These are phyloP conservation scores for Platerodrilus igneus DNA, from an alignment of 2,888 invertebrate species.

Conservation along the genomic window DNA sequence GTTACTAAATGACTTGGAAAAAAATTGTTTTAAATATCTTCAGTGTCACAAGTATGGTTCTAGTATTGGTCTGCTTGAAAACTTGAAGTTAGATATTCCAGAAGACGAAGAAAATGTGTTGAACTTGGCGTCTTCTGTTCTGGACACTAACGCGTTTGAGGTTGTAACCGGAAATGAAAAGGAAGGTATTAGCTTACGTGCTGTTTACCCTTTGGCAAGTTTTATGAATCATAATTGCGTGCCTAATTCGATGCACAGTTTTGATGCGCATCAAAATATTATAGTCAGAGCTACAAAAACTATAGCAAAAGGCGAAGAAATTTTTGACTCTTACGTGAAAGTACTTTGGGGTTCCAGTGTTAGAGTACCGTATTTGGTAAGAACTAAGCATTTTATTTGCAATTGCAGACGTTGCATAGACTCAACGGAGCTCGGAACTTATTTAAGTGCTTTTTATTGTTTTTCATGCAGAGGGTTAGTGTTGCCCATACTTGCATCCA, in stretches of 20 bases:
- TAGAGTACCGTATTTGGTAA: conserved; percentile 56
- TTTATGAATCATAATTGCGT: conserved; percentile 67
- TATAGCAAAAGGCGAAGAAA: conserved; percentile 58
- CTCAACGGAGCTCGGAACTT: conserved; percentile 58
- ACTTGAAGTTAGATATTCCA: conserved; percentile 50
- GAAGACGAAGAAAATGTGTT: conserved; percentile 55
- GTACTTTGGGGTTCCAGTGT: conserved; percentile 64
- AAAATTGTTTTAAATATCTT: conserved; percentile 51
- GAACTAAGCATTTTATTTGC: conserved; percentile 67
- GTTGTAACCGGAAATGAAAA: conserved; percentile 45
- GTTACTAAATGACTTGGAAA: conserved; percentile 48
- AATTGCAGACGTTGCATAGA: conserved; percentile 62
- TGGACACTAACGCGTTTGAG: conserved; percentile 68
- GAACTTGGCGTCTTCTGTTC: conserved; percentile 55
- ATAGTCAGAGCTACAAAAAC: conserved; percentile 56
- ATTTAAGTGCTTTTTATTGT: conserved; percentile 40
- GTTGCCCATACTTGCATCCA: conserved; percentile 53
- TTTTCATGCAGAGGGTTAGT: conserved; percentile 54
- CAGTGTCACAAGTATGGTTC: conserved; percentile 52
- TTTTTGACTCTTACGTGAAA: conserved; percentile 63
- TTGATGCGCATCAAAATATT: conserved; percentile 56
- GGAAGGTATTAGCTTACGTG: conserved; percentile 47
- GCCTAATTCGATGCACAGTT: conserved; percentile 62
- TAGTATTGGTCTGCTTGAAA: conserved; percentile 53
- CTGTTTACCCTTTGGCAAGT: conserved; percentile 62